Evolutionary conservation across 2,888 invertebrate species (phyloP), one percentile per base, ranked within the genome.

Genomic region (Nomada ferruginata): DNA sequence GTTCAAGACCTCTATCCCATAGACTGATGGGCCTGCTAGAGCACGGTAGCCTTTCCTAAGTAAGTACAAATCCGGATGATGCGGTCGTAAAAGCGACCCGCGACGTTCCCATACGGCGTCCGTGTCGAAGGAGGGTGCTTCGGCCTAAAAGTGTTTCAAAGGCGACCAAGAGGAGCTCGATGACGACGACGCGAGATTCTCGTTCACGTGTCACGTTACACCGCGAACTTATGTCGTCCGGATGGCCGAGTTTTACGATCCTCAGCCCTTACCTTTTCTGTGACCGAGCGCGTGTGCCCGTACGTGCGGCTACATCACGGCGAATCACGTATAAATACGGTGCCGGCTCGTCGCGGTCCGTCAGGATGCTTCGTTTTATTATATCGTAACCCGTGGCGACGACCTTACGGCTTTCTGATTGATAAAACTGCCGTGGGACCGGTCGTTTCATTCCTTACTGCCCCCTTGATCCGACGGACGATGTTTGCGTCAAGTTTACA

Each of bases 21-120:
- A 73, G 82, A 86, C 70, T 68, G 76, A 79, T 11, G 85, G 53
- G 59, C 4, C 42, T n/a, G 5, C 13, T 1, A 42, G 42, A 26
- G 61, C 81, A 76, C 85, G 85, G 90, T 90, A 90, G 91, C 90
- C 89, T 89, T 91, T 91, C 89, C 88, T 91, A 91, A 90, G 92
- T 91, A 92, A 91, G 90, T 92, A 93, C 93, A 93, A 93, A 93
- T 92, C 92, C 91, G 91, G 76, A 89, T 92, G 92, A 93, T 92
- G 91, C 87, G 90, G 88, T 92, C 92, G 91, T 93, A 93, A 93
- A 93, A 92, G 90, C 76, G 84, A 82, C 60, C 86, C 77, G 76
- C 76, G 83, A 85, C 79, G 85, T 76, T 77, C 60, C 53, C 65
- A 60, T 71, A 50, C 50, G 60, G 53, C 50, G 60, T 71, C 64